These are phyloP conservation scores for Drosophila equinoxialis DNA, from an alignment of 1,140 invertebrate species.

Conservation along the genomic window DNA sequence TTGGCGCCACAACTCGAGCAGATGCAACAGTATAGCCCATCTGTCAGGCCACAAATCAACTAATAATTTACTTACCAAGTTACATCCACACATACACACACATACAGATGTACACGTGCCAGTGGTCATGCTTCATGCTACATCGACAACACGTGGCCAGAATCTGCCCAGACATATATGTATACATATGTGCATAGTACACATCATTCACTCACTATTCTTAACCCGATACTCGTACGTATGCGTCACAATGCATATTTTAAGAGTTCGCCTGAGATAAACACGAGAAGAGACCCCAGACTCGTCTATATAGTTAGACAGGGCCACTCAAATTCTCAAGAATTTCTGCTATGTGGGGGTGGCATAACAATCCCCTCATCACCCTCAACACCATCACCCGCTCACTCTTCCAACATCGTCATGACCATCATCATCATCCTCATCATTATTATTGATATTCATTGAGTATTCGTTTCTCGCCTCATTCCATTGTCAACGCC, in stretches of 20 bases:
- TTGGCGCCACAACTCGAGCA: constrained; percentile 59
- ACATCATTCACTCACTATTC: constrained; percentile 46
- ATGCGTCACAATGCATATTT: constrained; percentile 79
- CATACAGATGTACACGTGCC: constrained; percentile 55
- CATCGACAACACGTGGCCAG: constrained; percentile 67
- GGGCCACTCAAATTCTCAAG: constrained; percentile 66
- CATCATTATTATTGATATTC: constrained; percentile 61
- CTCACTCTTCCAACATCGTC: no score
- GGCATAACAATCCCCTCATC: constrained; percentile 43
- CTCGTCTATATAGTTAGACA: constrained; percentile 19
- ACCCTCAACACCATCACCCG: neutral
- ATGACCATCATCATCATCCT: neutral
- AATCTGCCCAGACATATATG: constrained; percentile 44
- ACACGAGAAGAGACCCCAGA: constrained; percentile 48
- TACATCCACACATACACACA: constrained; percentile 23
- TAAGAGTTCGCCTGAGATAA: constrained; percentile 65
- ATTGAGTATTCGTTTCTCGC: constrained; percentile 58
- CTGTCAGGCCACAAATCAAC: constrained; percentile 65
- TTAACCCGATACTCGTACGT: constrained; percentile 24
- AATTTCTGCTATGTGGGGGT: constrained; percentile 69
- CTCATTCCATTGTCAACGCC: constrained; percentile 28
- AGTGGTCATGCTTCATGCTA: constrained; percentile 64
- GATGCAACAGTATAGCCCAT: constrained; percentile 50
- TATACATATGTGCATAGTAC: constrained; percentile 1
- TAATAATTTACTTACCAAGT: constrained; percentile 57